These are phyloP conservation scores for Charaxes varanes DNA, from an alignment of 1,140 invertebrate species.

Conservation along the genomic window DNA sequence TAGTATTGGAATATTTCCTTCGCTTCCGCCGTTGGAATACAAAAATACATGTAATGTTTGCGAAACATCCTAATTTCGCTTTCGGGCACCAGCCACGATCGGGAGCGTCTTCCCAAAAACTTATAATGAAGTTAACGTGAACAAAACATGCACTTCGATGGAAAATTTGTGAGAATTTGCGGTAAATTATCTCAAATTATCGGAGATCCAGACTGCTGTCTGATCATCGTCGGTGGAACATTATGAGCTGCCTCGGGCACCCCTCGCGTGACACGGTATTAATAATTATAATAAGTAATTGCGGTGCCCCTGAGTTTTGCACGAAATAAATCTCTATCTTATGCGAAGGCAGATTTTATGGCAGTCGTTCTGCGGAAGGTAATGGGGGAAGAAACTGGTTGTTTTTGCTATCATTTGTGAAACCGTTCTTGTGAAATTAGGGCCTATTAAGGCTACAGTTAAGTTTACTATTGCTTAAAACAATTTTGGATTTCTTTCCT, in stretches of 20 bases:
- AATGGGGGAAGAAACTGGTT: slow-evolving; percentile 1
- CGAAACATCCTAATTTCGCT: slow-evolving; percentile 15
- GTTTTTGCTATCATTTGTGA: no score
- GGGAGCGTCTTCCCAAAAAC: slow-evolving; percentile 36
- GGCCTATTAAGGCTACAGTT: no score
- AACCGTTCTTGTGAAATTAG: no score
- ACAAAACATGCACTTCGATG: slow-evolving; percentile 56
- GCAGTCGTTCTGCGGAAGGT: slow-evolving; percentile 6
- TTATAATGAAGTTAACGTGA: slow-evolving; percentile 43
- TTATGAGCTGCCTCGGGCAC: slow-evolving; percentile 34
- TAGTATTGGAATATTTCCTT: no score
- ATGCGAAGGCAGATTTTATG: slow-evolving; percentile 17
- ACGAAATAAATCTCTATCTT: slow-evolving; percentile 32
- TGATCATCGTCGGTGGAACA: slow-evolving; percentile 41
- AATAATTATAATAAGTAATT: slow-evolving; percentile 51
- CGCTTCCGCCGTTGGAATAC: no score
- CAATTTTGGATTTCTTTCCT: no score
- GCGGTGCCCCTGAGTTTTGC: slow-evolving; percentile 28
- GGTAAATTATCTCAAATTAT: slow-evolving; percentile 68
- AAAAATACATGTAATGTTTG: slow-evolving; percentile 15
- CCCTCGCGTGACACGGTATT: slow-evolving; percentile 52
- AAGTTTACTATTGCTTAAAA: no score
- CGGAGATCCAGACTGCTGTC: slow-evolving; percentile 39
- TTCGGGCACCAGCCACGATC: slow-evolving; percentile 40
- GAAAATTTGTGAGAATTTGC: slow-evolving; percentile 61